Percentiles rank a stretch among this genome's conserved stretches.
phyloP scores from a whole-genome alignment of 2,797 vertebrate species.

The Sebastes jordani region DNA sequence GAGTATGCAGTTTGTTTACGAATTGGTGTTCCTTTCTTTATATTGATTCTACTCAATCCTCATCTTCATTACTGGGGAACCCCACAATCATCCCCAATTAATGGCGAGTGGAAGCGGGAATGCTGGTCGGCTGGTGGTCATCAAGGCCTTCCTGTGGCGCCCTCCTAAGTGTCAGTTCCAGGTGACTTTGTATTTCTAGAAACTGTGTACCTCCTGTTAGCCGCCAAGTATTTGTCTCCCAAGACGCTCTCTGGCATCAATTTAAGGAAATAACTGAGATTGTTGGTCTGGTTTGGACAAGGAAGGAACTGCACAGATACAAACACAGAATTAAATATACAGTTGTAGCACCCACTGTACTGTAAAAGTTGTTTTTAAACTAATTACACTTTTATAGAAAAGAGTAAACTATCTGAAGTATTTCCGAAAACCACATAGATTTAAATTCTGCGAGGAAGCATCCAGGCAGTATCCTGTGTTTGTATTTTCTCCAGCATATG shows the following conservation, averaged over 20 bases:
- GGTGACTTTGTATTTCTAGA: conserved; percentile 44
- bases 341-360: background rate
- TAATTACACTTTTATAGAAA: conserved; percentile 19
- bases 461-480: conserved; percentile 41
- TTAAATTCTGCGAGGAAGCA: conserved; percentile 31
- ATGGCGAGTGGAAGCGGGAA: conserved; percentile 23
- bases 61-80: conserved; percentile 51
- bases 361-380: conserved; percentile 3
- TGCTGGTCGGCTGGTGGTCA: conserved; percentile 43
- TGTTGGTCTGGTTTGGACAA: conserved; percentile 17
- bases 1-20: conserved; percentile 70
- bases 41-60: conserved; percentile 45
- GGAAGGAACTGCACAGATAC: background rate
- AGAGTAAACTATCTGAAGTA: conserved; percentile 10
- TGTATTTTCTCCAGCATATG: conserved; percentile 37
- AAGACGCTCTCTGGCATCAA: conserved; percentile 13
- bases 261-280: conserved; percentile 22
- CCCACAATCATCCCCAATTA: conserved; percentile 52
- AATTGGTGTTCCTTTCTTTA: conserved; percentile 66
- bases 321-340: background rate
- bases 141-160: conserved; percentile 58
- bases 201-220: conserved; percentile 23
- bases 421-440: conserved; percentile 28
- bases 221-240: conserved; percentile 8
- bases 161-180: conserved; percentile 50